A percentile compares a stretch with the other conserved stretches of the same genome.
Evolutionary conservation across 2,888 invertebrate genomes (phyloP).

Genomic region (Gasteruption jaculator): DNA sequence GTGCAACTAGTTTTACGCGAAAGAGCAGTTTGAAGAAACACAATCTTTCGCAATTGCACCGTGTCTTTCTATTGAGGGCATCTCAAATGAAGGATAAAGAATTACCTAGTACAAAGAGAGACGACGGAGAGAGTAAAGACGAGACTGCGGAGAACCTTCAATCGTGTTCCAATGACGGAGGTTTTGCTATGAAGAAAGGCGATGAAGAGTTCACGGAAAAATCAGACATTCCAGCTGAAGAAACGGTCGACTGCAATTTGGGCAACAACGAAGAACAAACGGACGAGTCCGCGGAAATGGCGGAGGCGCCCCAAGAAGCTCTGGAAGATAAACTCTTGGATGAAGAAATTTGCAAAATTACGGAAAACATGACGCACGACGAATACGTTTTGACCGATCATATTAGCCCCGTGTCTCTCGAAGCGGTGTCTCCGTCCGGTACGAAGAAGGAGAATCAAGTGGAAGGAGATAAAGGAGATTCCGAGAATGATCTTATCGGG

Average conservation of each 20-base stretch:
- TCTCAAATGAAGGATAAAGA: conserved; percentile 19
- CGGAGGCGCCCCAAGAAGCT: conserved; percentile 29
- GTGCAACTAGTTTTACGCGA: conserved; percentile 45
- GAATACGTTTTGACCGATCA: conserved; percentile 48
- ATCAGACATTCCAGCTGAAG: not conserved
- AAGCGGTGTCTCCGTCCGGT: conserved; percentile 31
- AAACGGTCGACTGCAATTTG: not conserved
- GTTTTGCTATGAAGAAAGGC: not conserved
- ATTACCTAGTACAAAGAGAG: not conserved
- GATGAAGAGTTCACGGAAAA: conserved; percentile 5
- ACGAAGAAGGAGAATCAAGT: conserved; percentile 18
- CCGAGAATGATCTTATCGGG: not conserved
- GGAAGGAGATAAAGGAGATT: conserved; percentile 11
- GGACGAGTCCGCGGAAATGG: conserved; percentile 10
- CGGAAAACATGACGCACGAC: conserved; percentile 49
- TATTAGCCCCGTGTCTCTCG: conserved; percentile 35
- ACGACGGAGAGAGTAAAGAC: not conserved
- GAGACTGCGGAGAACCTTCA: conserved; percentile 3
- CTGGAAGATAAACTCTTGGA: conserved; percentile 46
- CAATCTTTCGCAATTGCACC: conserved; percentile 45
- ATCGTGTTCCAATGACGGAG: conserved; percentile 13
- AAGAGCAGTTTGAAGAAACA: conserved; percentile 48
- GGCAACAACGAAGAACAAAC: conserved; percentile 5
- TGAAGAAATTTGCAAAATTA: conserved; percentile 49
- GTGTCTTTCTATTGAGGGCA: no score